Percentiles rank a stretch among this genome's conserved stretches.
phyloP scores from a whole-genome alignment of 1,140 invertebrate species.

The Euwallacea similis region DNA sequence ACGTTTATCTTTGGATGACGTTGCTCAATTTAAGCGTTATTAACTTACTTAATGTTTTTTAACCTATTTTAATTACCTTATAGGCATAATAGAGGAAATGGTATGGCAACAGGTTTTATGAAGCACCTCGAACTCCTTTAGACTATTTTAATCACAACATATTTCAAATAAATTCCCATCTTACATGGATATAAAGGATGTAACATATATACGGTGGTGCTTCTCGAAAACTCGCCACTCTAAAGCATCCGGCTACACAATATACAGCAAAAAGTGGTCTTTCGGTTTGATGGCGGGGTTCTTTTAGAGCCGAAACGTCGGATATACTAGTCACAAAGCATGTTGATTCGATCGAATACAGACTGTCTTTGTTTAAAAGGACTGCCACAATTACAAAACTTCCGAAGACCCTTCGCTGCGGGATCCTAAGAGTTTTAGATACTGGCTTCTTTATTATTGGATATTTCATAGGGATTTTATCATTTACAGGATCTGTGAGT shows the following conservation, averaged over 20 bases:
- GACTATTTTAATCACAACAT: too few relatives aligned
- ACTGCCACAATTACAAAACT: background rate
- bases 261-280: background rate
- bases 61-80: background rate
- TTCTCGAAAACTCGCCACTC: too few relatives aligned
- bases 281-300: conserved; percentile 10
- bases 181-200: too few relatives aligned
- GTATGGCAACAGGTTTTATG: background rate
- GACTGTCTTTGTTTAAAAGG: conserved; percentile 9
- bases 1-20: too few relatives aligned
- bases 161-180: too few relatives aligned
- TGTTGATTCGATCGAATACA: conserved; percentile 17
- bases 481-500: too few relatives aligned
- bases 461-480: too few relatives aligned
- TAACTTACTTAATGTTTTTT: background rate
- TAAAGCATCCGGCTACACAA: conserved; percentile 12
- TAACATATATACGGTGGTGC: too few relatives aligned
- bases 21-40: too few relatives aligned
- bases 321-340: conserved; percentile 11
- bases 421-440: too few relatives aligned
- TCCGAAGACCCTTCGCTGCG: background rate
- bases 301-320: conserved; percentile 17
- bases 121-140: background rate
- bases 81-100: background rate
- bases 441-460: too few relatives aligned